These are phyloP conservation scores for Actinopyga echinites DNA, from an alignment of 53 echinoderm and acorn worm species.

Conservation along the genomic window DNA sequence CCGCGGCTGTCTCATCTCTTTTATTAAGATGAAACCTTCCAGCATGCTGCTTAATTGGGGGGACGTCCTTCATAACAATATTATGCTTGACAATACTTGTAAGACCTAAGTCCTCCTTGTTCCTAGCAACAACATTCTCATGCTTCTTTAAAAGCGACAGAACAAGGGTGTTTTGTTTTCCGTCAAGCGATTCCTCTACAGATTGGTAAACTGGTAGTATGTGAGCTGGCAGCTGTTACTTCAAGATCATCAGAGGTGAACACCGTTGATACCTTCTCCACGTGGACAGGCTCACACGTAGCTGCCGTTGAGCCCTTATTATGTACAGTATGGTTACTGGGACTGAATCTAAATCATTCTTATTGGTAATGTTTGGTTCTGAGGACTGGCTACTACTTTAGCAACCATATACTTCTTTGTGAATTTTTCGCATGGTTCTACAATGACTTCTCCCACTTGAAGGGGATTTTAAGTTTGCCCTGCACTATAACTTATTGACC, in stretches of 20 bases:
- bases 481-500: not conserved
- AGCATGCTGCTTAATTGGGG: constrained; percentile 11
- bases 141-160: not conserved
- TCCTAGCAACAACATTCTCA: not conserved
- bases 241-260: too few species aligned
- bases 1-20: not conserved
- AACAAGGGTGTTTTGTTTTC: not conserved
- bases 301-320: constrained; percentile 13
- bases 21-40: not conserved
- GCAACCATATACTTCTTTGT: constrained; percentile 15
- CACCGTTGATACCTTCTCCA: too few species aligned
- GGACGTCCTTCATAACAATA: not conserved
- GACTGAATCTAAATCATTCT: constrained; percentile 1
- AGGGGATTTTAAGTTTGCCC: not conserved
- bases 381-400: not conserved
- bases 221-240: not conserved
- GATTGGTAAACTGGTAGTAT: not conserved
- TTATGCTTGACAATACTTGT: constrained; percentile 19
- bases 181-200: not conserved
- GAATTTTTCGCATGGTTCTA: constrained; percentile 2
- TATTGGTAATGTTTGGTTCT: not conserved
- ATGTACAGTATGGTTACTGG: constrained; percentile 9
- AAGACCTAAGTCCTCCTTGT: not conserved
- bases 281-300: not conserved
- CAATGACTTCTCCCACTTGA: not conserved